Evolutionary conservation across 1,140 invertebrate genomes (phyloP).

Genomic region (Drosophila grimshawi): DNA sequence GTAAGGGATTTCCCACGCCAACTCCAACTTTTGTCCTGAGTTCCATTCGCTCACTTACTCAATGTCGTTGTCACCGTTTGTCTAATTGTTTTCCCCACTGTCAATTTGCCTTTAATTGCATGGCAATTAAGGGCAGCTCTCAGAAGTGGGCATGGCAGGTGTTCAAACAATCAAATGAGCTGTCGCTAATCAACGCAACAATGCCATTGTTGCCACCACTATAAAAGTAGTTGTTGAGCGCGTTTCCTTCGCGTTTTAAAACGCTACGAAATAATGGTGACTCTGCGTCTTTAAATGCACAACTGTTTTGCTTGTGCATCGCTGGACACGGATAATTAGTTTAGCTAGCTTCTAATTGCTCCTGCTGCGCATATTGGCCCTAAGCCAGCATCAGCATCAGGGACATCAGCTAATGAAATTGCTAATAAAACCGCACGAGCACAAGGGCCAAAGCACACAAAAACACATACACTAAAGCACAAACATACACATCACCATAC

Average conservation of each 20-base stretch:
- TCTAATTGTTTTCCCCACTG: constrained; percentile 78
- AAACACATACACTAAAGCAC: neutral
- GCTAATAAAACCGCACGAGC: constrained; percentile 62
- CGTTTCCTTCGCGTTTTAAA: constrained; percentile 28
- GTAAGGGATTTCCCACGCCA: neutral
- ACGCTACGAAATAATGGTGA: constrained; percentile 1
- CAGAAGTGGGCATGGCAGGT: constrained; percentile 19
- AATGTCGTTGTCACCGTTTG: constrained; percentile 24
- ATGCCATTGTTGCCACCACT: neutral
- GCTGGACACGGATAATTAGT: constrained; percentile 64
- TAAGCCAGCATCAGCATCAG: constrained; percentile 20
- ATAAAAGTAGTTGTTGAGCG: constrained; percentile 1
- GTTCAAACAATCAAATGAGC: constrained; percentile 58
- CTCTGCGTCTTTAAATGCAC: neutral
- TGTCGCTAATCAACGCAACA: constrained; percentile 23
- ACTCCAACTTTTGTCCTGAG: neutral
- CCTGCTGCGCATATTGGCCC: constrained; percentile 31
- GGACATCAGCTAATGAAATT: constrained; percentile 72
- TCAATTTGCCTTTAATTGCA: constrained; percentile 76
- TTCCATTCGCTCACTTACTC: neutral
- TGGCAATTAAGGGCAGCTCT: constrained; percentile 51
- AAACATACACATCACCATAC: constrained; percentile 8
- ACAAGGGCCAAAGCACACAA: constrained; percentile 26
- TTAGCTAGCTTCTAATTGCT: constrained; percentile 72
- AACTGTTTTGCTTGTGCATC: constrained; percentile 19